These are phyloP conservation scores for Cariama cristata DNA, from an alignment of 2,113 vertebrate species.

Conservation along the genomic window DNA sequence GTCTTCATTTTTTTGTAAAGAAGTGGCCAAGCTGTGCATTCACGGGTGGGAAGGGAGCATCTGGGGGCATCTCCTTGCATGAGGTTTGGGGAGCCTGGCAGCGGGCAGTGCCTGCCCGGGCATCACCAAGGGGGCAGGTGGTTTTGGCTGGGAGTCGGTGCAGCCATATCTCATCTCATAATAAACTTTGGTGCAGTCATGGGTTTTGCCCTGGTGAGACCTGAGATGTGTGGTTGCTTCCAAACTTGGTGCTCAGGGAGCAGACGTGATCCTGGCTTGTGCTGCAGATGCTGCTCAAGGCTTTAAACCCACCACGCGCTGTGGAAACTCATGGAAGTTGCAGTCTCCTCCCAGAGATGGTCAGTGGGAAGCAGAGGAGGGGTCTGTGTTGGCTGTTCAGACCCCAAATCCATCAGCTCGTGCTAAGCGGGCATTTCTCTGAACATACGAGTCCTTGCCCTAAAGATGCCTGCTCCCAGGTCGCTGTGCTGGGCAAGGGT, in stretches of 20 bases:
- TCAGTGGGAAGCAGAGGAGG: not conserved
- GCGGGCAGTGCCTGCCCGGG: not conserved
- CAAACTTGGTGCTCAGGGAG: fast-evolving
- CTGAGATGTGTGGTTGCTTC: not conserved
- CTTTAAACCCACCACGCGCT: not conserved
- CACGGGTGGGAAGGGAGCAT: not conserved
- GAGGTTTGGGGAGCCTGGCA: not conserved
- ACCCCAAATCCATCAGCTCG: not conserved
- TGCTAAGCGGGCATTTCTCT: not conserved
- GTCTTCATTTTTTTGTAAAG: not conserved
- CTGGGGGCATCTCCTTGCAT: not conserved
- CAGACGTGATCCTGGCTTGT: fast-evolving
- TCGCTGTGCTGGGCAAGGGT: not conserved
- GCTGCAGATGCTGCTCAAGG: not conserved
- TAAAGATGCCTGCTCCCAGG: not conserved
- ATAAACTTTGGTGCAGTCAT: not conserved
- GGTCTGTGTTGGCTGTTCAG: not conserved
- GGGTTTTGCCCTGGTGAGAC: not conserved
- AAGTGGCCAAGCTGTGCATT: not conserved
- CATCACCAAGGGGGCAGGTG: fast-evolving
- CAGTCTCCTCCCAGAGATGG: not conserved
- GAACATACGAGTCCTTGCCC: not conserved
- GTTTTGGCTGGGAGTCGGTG: not conserved
- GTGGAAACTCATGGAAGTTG: not conserved
- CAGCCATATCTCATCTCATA: fast-evolving